Percentiles rank a stretch among this genome's conserved stretches.
Evolutionary conservation across 2,113 vertebrate species (phyloP).

Genomic region (Brachyhypopomus gauderio): DNA sequence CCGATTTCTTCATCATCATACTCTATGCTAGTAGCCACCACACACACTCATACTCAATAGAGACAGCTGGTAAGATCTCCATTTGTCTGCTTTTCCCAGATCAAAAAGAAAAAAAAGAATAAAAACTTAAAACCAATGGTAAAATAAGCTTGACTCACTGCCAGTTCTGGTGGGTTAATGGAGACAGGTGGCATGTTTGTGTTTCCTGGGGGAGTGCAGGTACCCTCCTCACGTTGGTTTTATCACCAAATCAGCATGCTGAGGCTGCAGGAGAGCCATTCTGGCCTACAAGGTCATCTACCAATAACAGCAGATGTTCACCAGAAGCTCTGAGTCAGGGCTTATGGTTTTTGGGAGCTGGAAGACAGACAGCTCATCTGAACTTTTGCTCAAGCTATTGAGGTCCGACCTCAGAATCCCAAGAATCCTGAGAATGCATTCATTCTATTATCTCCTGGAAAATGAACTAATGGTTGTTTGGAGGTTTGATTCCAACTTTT

Average conservation of each 20-base stretch:
- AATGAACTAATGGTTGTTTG: neutral
- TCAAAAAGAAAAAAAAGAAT: neutral
- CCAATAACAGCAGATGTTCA: slow-evolving; percentile 64
- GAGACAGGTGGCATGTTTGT: slow-evolving; percentile 10
- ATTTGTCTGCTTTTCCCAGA: neutral
- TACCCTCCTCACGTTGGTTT: slow-evolving; percentile 22
- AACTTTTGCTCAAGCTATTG: too few relatives aligned
- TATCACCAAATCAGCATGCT: slow-evolving; percentile 35
- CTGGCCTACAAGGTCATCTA: slow-evolving; percentile 66
- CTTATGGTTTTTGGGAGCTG: neutral
- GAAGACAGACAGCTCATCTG: neutral
- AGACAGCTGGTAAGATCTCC: slow-evolving; percentile 60
- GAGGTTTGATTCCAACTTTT: neutral
- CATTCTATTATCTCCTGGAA: neutral
- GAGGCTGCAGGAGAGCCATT: slow-evolving; percentile 66
- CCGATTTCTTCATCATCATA: neutral
- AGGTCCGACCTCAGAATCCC: neutral
- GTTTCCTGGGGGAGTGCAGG: slow-evolving; percentile 5
- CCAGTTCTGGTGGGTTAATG: neutral
- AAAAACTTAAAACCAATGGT: neutral
- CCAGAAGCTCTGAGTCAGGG: neutral
- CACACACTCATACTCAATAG: slow-evolving; percentile 28
- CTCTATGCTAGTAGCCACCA: too few relatives aligned
- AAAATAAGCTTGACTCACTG: neutral
- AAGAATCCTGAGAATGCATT: neutral